These are phyloP conservation scores for Telmatochromis sp. DNA, from an alignment of 2,113 vertebrate genomes.

Conservation along the genomic window DNA sequence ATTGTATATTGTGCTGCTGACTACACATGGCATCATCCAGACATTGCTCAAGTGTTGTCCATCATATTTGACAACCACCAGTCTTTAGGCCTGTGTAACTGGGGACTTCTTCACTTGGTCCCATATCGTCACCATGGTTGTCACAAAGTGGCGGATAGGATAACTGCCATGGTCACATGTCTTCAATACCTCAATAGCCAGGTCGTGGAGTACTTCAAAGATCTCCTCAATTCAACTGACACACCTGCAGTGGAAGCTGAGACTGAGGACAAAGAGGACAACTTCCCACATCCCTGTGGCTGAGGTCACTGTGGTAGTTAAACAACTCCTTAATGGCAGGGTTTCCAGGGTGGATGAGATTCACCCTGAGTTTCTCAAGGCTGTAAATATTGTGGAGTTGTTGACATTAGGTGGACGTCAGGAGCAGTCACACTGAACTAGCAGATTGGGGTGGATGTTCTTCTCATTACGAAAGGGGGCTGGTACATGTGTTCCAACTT, in stretches of 20 bases:
- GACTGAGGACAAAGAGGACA: neutral
- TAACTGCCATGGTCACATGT: neutral
- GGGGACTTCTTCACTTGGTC: neutral
- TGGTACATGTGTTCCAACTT: neutral
- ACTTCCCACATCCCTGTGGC: neutral
- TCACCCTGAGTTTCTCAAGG: neutral
- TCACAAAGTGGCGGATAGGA: neutral
- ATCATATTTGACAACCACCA: neutral
- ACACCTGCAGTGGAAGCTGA: neutral
- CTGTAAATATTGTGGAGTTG: neutral
- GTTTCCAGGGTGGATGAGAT: rapidly evolving
- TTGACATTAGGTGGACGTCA: neutral
- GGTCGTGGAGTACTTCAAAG: neutral
- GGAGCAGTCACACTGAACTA: neutral
- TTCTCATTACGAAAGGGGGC: neutral
- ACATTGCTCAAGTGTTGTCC: neutral
- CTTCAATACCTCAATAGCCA: neutral
- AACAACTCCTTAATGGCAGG: neutral
- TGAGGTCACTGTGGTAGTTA: rapidly evolving
- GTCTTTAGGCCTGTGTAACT: neutral
- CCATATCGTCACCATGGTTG: neutral
- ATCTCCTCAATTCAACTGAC: neutral
- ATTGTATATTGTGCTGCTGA: neutral
- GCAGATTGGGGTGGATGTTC: neutral
- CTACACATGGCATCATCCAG: neutral